Evolutionary conservation across 2,888 invertebrate genomes (phyloP).

Genomic region (Apodemia hepburni): DNA sequence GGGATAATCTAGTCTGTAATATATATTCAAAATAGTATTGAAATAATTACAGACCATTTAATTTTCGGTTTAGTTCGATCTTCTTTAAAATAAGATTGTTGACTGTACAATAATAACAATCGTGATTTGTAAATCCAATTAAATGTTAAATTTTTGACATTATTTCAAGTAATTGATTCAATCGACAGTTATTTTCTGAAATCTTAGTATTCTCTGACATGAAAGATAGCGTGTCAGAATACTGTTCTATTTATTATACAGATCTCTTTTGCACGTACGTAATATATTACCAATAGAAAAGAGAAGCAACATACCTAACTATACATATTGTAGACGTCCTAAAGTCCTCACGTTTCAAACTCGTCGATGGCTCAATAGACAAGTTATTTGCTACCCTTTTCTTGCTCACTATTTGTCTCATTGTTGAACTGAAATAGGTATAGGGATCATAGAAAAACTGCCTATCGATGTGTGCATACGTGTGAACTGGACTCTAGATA

Average conservation of each 20-base stretch:
- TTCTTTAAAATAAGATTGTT: too few species aligned
- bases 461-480: constrained; percentile 44
- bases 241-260: constrained; percentile 24
- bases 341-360: constrained; percentile 25
- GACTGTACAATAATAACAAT: too few species aligned
- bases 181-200: constrained; percentile 29
- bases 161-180: not conserved
- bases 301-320: constrained; percentile 34
- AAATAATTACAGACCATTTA: too few species aligned
- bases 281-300: constrained; percentile 21
- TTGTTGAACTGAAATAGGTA: constrained; percentile 45
- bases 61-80: too few species aligned
- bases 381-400: constrained; percentile 42
- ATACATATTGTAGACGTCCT: constrained; percentile 27
- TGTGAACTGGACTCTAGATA: constrained; percentile 49
- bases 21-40: too few species aligned
- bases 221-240: constrained; percentile 32
- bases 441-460: constrained; percentile 62
- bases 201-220: constrained; percentile 36
- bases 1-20: too few species aligned
- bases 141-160: too few species aligned
- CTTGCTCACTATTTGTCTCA: constrained; percentile 26
- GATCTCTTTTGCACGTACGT: constrained; percentile 29
- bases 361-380: constrained; percentile 37
- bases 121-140: too few species aligned